Conservation (phyloP, 2,888 invertebrate species). For the Toxonevra muliebris region DNA sequence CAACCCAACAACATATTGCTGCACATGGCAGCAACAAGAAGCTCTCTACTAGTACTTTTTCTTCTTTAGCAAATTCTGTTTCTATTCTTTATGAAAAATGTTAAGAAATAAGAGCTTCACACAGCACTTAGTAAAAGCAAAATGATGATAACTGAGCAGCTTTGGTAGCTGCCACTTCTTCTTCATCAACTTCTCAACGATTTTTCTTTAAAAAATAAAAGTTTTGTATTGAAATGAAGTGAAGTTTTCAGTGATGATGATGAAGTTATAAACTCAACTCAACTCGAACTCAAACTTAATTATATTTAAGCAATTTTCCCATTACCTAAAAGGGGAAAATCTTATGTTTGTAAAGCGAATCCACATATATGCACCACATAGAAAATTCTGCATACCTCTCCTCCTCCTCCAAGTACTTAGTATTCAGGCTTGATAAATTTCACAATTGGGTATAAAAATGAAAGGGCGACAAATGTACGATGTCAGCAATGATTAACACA, state of each 20-base stretch:
- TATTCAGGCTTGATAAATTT: neutral
- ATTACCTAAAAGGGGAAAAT: constrained; percentile 7
- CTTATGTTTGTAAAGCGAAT: constrained; percentile 11
- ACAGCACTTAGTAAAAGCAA: too few relatives aligned
- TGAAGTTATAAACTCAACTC: constrained; percentile 12
- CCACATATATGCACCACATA: neutral
- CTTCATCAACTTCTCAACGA: too few relatives aligned
- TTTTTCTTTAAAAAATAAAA: too few relatives aligned
- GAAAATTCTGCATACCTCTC: neutral
- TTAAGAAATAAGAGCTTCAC: too few relatives aligned
- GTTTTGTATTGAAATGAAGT: too few relatives aligned
- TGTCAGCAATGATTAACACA: constrained; percentile 50
- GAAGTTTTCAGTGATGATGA: neutral
- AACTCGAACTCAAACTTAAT: constrained; percentile 31
- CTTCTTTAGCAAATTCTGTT: too few relatives aligned
- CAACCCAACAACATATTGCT: too few relatives aligned
- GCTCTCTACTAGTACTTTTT: too few relatives aligned
- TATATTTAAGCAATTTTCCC: constrained; percentile 34
- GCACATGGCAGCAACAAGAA: too few relatives aligned
- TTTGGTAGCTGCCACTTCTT: too few relatives aligned
- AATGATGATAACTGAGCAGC: too few relatives aligned
- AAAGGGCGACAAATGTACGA: constrained; percentile 39
- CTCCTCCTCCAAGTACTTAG: neutral
- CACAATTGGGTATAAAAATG: constrained; percentile 25
- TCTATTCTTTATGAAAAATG: too few relatives aligned